Percentiles rank a stretch among this genome's conserved stretches.
Conservation (phyloP, 2,888 invertebrate genomes). For the Caenorhabditis sp. region DNA sequence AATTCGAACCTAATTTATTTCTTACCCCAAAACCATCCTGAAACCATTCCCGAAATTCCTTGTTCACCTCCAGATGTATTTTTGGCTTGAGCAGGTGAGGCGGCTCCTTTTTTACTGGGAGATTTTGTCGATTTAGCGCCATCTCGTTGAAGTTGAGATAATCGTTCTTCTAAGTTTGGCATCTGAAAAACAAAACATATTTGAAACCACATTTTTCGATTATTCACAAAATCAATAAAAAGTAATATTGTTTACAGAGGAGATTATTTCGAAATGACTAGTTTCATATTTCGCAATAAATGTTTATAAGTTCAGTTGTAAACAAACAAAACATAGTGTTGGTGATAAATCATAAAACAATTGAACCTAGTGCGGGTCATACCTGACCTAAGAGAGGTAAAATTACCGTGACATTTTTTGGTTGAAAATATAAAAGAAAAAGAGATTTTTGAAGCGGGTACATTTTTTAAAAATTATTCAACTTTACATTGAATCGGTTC, state of each 20-base stretch:
- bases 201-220: no score
- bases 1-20: constrained; percentile 7
- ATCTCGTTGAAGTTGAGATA: constrained; percentile 32
- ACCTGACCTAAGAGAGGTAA: no score
- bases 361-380: no score
- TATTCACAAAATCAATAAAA: not conserved
- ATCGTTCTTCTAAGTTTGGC: constrained; percentile 28
- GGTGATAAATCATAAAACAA: not conserved
- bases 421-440: no score
- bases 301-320: not conserved
- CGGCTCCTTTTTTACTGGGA: constrained; percentile 22
- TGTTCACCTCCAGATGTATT: not conserved
- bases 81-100: not conserved
- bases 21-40: constrained; percentile 51
- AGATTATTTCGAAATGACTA: not conserved
- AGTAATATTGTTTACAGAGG: not conserved
- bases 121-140: constrained; percentile 6
- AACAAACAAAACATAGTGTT: no score
- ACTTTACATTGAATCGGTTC: no score
- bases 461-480: no score
- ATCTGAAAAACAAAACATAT: constrained; percentile 26
- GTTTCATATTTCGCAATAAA: not conserved
- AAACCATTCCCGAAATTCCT: constrained; percentile 40
- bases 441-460: no score
- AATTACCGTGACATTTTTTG: no score